Evolutionary conservation across 2,888 invertebrate species (phyloP).

Genomic region (Nemurella pictetii): DNA sequence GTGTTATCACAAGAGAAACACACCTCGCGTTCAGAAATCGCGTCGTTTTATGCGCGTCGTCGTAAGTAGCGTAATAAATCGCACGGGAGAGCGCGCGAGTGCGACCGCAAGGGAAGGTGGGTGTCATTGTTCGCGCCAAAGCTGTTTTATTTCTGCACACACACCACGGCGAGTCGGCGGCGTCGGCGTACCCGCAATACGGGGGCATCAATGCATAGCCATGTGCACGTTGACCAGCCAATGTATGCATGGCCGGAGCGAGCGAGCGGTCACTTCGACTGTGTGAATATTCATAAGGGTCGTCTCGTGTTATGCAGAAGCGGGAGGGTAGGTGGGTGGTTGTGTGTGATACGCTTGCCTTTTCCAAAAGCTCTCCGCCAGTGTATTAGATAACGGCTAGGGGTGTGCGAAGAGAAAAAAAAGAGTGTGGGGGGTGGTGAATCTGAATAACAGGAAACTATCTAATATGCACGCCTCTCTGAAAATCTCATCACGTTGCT

Average conservation of each 20-base stretch:
- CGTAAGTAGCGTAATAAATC: neutral
- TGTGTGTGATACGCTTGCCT: neutral
- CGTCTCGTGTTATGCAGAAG: neutral
- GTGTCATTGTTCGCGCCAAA: neutral
- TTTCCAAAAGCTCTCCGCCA: conserved; percentile 18
- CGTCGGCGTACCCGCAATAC: no score
- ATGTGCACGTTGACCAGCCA: conserved; percentile 14
- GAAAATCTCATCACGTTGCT: conserved; percentile 5
- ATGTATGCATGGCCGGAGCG: neutral
- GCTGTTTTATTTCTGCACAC: neutral
- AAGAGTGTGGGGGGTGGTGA: conserved; percentile 22
- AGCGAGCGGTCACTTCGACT: neutral
- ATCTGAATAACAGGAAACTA: conserved; percentile 26
- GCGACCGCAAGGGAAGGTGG: neutral
- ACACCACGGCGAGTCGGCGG: neutral
- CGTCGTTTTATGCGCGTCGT: neutral
- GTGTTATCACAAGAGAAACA: neutral
- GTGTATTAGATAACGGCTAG: conserved; percentile 29
- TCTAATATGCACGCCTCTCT: conserved; percentile 22
- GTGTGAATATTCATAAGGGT: conserved; percentile 29
- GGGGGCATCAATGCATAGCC: conserved; percentile 29
- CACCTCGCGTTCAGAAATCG: neutral
- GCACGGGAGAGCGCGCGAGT: neutral
- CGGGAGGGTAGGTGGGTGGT: no score
- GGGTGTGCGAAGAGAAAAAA: conserved; percentile 25